Conservation (phyloP, 2,888 invertebrate species). For the Sthenelais limicola region DNA sequence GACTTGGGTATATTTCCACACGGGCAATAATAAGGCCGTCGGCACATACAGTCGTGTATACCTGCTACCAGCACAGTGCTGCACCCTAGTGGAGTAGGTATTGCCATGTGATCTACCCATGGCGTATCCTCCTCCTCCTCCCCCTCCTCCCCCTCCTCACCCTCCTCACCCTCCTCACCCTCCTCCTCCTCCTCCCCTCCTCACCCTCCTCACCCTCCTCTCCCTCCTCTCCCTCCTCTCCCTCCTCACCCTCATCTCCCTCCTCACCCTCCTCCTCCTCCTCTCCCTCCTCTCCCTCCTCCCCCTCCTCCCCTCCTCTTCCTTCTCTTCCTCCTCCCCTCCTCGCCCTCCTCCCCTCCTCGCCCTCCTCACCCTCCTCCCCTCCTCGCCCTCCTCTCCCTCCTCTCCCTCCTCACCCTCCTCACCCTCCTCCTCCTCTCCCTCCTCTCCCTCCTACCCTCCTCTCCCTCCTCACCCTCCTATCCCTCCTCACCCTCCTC, state of each 20-base stretch:
- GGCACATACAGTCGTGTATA: too few relatives aligned
- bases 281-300: neutral
- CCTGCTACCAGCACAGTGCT: too few relatives aligned
- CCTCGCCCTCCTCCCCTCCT: neutral
- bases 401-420: neutral
- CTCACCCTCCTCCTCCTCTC: neutral
- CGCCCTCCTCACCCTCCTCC: neutral
- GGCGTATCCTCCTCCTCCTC: neutral
- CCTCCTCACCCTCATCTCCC: neutral
- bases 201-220: neutral
- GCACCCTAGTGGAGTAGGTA: neutral
- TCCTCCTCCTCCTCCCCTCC: neutral
- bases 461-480: neutral
- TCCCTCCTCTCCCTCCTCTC: neutral
- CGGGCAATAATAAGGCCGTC: too few relatives aligned
- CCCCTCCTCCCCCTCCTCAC: neutral
- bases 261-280: slow-evolving; percentile 2
- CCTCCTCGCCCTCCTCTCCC: neutral
- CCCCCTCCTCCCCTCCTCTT: neutral
- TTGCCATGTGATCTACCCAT: neutral
- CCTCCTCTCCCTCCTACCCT: neutral
- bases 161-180: neutral
- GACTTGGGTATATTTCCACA: too few relatives aligned
- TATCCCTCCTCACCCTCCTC: neutral
- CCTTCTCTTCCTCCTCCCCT: slow-evolving; percentile 12